Base-by-base conservation (phyloP, 2,888 invertebrate genomes). In the Sphecodes monilicornis region DNA sequence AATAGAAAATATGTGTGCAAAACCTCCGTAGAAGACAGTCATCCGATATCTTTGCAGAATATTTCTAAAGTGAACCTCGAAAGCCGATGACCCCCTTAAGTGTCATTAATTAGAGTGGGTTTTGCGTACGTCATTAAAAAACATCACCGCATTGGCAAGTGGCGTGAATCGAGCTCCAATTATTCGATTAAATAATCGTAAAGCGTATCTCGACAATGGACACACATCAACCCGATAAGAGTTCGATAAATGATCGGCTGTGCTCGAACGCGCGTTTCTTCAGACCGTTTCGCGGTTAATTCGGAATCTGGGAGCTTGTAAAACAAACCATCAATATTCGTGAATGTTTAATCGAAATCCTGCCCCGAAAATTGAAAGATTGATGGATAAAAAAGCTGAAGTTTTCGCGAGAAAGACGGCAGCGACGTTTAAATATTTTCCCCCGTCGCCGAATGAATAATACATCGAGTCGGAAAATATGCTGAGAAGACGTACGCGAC, bases 291-390 rank as follows among this genome's bases (percentile, higher is more conserved):
- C 10, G 18, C 22, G 13, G 50, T n/a, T 32, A 46, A 0, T 22
- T 22, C 3, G 10, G 5, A 60, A 60, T 29, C 29, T 4, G 29
- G 29, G 5, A 2, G 60, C 16, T 29, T 5, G 46, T n/a, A 36
- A 50, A 36, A 36, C 64, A 18, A 66, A 1, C 32, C 3, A 29
- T 66, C 66, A 66, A 66, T 66, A 46, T 50, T n/a, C 13, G 32
- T 26, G 22, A 66, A 50, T 26, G 43, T 76, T 76, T 11, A n/a
- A 76, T 76, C 32, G 36, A 76, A 26, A n/a, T n/a, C 18, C n/a
- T 32, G 46, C 66, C 13, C 41, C 10, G n/a, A 57, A 60, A 16
- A 60, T 22, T 60, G 60, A 26, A 39, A 66, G 11, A 36, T 66
- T 11, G 66, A 36, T 11, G 36, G 10, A 66, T 36, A 66, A 66